These are phyloP conservation scores for Micronisus gabar DNA, from an alignment of 2,113 vertebrate species.

Conservation along the genomic window DNA sequence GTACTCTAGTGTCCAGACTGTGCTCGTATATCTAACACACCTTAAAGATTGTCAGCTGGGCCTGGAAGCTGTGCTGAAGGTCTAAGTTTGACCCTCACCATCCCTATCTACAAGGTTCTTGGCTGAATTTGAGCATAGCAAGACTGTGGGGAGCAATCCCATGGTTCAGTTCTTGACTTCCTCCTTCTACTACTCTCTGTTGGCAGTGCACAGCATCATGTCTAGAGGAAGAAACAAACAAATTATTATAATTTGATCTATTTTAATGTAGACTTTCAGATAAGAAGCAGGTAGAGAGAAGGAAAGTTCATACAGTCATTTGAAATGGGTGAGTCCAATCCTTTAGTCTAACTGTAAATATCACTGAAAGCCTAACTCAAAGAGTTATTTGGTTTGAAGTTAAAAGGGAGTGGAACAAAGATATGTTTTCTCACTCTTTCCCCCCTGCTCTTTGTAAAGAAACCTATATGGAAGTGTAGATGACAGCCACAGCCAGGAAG, in stretches of 20 bases:
- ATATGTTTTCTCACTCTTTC: not conserved
- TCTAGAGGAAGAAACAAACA: not conserved
- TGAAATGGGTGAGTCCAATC: not conserved
- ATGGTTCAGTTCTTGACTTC: not conserved
- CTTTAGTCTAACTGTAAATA: not conserved
- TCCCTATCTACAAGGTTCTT: not conserved
- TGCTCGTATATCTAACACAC: fast-evolving
- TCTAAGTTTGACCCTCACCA: not conserved
- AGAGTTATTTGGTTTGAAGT: not conserved
- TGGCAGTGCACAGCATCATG: not conserved
- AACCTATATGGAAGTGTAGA: not conserved
- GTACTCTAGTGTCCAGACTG: not conserved
- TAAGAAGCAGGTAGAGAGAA: not conserved
- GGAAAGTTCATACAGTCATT: not conserved
- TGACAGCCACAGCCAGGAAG: not conserved
- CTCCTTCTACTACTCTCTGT: not conserved
- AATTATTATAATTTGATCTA: not conserved
- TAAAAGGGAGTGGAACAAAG: not conserved
- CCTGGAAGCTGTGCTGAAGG: not conserved
- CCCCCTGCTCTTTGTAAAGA: not conserved
- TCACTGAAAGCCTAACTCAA: not conserved
- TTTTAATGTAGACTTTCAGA: not conserved
- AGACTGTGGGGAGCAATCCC: not conserved
- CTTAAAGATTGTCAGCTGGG: not conserved
- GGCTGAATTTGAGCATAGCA: not conserved